Conservation (phyloP, 2,797 vertebrate genomes). For the Parauchenoglanis punctatus region DNA sequence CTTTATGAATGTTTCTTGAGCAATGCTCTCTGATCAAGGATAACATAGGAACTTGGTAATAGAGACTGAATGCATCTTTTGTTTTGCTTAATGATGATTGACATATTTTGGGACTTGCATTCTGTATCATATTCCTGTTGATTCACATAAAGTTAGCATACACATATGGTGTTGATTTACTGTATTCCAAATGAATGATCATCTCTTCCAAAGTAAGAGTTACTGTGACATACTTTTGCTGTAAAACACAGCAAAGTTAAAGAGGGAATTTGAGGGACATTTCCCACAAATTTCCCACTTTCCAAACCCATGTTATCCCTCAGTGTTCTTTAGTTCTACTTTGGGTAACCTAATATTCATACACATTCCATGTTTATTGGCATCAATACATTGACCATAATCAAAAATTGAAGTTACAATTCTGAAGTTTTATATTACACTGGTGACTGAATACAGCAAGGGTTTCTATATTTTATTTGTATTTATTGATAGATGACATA, state of each 20-base stretch:
- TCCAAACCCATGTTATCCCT: not conserved
- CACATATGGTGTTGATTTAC: not conserved
- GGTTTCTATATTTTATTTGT: not conserved
- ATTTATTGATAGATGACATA: not conserved
- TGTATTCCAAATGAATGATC: not conserved
- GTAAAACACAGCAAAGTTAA: not conserved
- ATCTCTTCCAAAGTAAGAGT: not conserved
- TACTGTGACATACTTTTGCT: not conserved
- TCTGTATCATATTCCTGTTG: slow-evolving; percentile 4
- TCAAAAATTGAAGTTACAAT: not conserved
- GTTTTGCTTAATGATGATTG: slow-evolving; percentile 59
- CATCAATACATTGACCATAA: not conserved
- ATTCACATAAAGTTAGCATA: not conserved
- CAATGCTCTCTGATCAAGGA: not conserved
- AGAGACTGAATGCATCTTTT: slow-evolving; percentile 62
- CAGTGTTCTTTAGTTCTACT: not conserved
- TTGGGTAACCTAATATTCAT: not conserved
- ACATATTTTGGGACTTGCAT: slow-evolving; percentile 54
- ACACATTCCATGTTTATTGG: not conserved
- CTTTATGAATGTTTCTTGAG: not conserved
- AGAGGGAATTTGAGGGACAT: not conserved
- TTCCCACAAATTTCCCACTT: not conserved
- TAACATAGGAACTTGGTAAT: not conserved
- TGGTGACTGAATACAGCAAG: not conserved
- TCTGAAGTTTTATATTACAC: not conserved